Evolutionary conservation across 2,113 vertebrate genomes (phyloP).

Genomic region (Narcine bancroftii): DNA sequence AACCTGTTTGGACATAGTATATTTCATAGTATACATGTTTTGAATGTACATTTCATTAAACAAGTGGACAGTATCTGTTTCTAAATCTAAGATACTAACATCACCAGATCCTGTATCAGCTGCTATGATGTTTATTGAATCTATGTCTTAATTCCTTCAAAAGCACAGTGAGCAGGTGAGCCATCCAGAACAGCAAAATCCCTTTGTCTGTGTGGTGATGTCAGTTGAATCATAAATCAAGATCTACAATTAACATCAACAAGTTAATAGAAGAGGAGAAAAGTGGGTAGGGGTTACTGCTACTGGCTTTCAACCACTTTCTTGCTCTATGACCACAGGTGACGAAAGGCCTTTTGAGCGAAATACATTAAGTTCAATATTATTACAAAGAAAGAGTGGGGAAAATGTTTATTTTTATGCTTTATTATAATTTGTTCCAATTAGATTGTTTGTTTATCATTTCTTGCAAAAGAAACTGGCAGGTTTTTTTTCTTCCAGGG

Average conservation of each 20-base stretch:
- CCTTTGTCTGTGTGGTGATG: neutral
- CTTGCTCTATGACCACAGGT: neutral
- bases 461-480: neutral
- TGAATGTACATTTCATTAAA: neutral
- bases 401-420: neutral
- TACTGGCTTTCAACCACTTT: neutral
- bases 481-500: neutral
- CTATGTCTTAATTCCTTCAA: neutral
- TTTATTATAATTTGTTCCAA: neutral
- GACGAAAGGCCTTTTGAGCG: neutral
- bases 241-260: neutral
- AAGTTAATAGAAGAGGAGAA: neutral
- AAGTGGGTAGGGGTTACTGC: neutral
- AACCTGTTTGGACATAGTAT: neutral
- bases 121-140: neutral
- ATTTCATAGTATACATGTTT: neutral
- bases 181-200: neutral
- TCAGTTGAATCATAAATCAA: neutral
- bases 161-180: neutral
- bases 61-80: neutral
- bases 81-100: neutral
- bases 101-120: neutral
- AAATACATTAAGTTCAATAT: neutral
- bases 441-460: slow-evolving; percentile 8
- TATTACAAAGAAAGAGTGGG: neutral